Evolutionary conservation across 2,113 vertebrate genomes (phyloP).

Genomic region (Chelonoidis abingdonii): DNA sequence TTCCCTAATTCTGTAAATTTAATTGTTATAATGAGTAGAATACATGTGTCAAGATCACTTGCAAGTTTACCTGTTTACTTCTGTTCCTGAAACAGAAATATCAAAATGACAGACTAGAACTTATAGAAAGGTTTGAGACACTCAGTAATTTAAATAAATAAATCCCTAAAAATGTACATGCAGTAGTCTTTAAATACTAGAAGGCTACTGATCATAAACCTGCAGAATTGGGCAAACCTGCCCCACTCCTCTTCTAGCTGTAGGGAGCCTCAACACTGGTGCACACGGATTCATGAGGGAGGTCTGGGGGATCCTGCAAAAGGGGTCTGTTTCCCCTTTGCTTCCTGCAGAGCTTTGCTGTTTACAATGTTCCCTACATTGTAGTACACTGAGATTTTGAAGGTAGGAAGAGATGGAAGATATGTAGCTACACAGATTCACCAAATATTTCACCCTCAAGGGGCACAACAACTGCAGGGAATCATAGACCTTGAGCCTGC

Average conservation of each 20-base stretch:
- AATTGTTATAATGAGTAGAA: slow-evolving; percentile 84
- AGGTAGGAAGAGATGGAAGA: neutral
- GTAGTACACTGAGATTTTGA: neutral
- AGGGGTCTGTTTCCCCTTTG: neutral
- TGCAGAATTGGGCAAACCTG: neutral
- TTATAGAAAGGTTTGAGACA: neutral
- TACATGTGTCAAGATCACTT: slow-evolving; percentile 75
- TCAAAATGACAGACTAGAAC: slow-evolving; percentile 35
- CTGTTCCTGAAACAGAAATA: slow-evolving; percentile 63
- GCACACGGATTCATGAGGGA: neutral
- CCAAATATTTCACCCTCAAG: neutral
- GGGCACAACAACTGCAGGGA: neutral
- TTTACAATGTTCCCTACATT: neutral
- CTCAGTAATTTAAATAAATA: neutral
- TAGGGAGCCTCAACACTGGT: neutral
- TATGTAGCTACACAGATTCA: neutral
- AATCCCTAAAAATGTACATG: neutral
- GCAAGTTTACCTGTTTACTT: slow-evolving; percentile 69
- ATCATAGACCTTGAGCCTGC: neutral
- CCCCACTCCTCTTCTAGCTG: accelerated
- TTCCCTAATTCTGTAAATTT: slow-evolving; percentile 79
- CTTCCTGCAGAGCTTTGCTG: neutral
- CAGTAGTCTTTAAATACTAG: neutral
- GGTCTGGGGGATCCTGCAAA: neutral
- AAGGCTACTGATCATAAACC: neutral